Evolutionary conservation across 2,113 vertebrate species (phyloP).

Genomic region (Mugil cephalus): DNA sequence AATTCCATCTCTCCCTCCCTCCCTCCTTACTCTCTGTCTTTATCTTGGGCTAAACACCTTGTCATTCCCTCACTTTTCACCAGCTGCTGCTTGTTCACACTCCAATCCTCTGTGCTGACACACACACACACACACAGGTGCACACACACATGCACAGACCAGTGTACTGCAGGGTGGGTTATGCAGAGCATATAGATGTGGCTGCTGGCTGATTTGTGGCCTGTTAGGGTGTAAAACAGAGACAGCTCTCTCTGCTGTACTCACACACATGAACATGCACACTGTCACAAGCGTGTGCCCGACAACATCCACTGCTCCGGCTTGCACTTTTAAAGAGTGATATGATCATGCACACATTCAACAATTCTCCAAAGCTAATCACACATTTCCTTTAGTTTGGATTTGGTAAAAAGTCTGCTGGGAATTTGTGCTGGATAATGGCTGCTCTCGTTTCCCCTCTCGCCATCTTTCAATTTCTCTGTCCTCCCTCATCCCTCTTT

Average conservation of each 20-base stretch:
- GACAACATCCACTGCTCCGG: slow-evolving; percentile 4
- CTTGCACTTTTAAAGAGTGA: background rate
- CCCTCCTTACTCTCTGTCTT: slow-evolving; percentile 12
- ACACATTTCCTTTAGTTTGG: slow-evolving; percentile 53
- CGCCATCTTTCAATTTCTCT: slow-evolving; percentile 49
- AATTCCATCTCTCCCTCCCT: background rate
- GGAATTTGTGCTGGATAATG: slow-evolving; percentile 50
- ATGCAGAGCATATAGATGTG: slow-evolving; percentile 52
- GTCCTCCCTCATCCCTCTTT: slow-evolving; percentile 25
- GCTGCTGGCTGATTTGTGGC: slow-evolving; percentile 78
- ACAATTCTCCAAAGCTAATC: slow-evolving; percentile 47
- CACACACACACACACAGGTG: background rate
- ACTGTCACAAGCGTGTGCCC: slow-evolving; percentile 5
- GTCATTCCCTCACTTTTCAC: slow-evolving; percentile 70
- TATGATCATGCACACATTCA: slow-evolving; percentile 19
- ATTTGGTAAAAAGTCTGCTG: slow-evolving; percentile 58
- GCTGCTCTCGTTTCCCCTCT: slow-evolving; percentile 52
- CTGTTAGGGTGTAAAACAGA: slow-evolving; percentile 64
- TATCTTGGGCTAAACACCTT: slow-evolving; percentile 70
- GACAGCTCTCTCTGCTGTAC: slow-evolving; percentile 35
- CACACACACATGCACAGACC: background rate
- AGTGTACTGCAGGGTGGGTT: slow-evolving; percentile 26
- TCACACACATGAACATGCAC: slow-evolving; percentile 4
- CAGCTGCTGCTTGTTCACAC: slow-evolving; percentile 82
- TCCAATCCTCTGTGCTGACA: slow-evolving; percentile 21